Evolutionary conservation across 2,113 vertebrate species (phyloP), one percentile per base, ranked within the genome.

Genomic region (Clarias macrocephalus): DNA sequence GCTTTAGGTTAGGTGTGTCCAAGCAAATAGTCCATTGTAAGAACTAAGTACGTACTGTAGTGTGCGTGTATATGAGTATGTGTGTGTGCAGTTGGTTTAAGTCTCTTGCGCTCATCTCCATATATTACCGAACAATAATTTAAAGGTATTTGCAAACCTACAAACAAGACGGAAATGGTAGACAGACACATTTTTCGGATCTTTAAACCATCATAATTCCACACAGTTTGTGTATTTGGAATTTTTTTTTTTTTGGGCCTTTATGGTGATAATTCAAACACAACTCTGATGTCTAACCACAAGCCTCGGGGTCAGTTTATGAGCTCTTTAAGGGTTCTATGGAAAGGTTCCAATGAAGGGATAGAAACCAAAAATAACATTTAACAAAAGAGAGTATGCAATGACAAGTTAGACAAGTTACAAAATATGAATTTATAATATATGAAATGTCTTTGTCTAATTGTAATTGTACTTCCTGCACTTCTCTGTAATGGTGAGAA

Each of bases 91-190:
- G 19, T 21, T 25, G n/a, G 79, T 28, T 80, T 80, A 21, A 37
- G 56, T 9, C 54, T 80, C 57, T 59, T 59, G 48, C 56, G 33
- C 16, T 80, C 56, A 13, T 60, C 57, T 60, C 11, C 56, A 60
- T 23, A 80, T 33, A 59, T 59, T 18, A 80, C 28, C 82, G 68
- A 87, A 79, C 82, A 90, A 60, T 80, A 62, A 79, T 88, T 90
- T 90, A 89, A 90, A 85, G 73, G 86, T 86, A 48, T 86, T 66
- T 72, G 83, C 87, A 60, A 82, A 89, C 62, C 80, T 72, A 16
- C 11, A 79, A 62, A 42, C 5, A 4, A 33, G 42, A 85, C 16
- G 37, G 19, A 68, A 68, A 56, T 63, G 18, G 84, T 65, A 62
- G 60, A 80, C 33, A 33, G 13, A 70, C 28, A 21, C 13, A n/a